These are phyloP conservation scores for Drosophila pandora DNA, from an alignment of 1,140 invertebrate species.

Conservation along the genomic window DNA sequence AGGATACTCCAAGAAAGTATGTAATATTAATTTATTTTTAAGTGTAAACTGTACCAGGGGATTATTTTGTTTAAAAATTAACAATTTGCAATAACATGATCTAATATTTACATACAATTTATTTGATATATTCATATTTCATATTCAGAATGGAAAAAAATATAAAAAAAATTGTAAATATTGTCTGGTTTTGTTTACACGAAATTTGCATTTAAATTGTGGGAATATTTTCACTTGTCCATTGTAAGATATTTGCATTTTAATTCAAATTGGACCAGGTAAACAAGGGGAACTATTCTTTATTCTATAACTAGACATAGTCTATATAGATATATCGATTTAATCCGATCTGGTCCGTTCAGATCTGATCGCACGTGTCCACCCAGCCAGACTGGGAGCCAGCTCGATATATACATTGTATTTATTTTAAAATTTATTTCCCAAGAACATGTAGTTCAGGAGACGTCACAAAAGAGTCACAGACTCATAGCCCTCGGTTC, in stretches of 20 bases:
- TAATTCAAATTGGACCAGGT: conserved; percentile 38
- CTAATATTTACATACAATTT: conserved; percentile 45
- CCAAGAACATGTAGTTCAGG: background rate
- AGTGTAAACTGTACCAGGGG: conserved; percentile 21
- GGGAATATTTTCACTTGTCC: conserved; percentile 53
- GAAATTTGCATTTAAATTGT: conserved; percentile 67
- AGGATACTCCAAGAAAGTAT: background rate
- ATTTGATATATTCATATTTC: conserved; percentile 42
- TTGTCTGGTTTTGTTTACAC: conserved; percentile 52
- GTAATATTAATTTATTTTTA: background rate
- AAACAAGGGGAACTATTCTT: conserved; percentile 25
- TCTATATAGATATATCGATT: background rate
- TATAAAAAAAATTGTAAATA: conserved; percentile 42
- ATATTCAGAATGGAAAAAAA: conserved; percentile 47
- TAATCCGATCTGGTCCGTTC: background rate
- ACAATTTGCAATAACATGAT: background rate
- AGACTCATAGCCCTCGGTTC: conserved; percentile 27
- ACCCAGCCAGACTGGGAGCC: background rate
- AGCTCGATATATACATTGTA: conserved; percentile 9
- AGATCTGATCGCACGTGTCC: conserved; percentile 1
- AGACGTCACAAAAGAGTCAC: background rate
- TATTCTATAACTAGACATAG: background rate
- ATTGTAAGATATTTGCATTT: conserved; percentile 34
- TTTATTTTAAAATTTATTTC: background rate
- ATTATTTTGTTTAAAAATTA: background rate